These are phyloP conservation scores for Daptonema setosum DNA, from an alignment of 2,888 invertebrate genomes.

Conservation along the genomic window DNA sequence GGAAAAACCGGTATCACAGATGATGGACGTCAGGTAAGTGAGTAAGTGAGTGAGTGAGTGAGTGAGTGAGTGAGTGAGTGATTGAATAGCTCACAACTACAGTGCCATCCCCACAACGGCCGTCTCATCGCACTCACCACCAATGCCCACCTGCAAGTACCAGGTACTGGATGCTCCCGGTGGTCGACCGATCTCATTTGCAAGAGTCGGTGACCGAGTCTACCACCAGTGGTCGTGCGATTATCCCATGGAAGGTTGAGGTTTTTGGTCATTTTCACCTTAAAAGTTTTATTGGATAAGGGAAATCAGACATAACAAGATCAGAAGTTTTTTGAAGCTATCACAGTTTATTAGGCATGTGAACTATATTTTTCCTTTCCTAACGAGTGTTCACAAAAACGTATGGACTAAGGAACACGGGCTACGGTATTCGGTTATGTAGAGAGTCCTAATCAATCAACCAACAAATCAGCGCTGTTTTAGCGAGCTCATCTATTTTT, in stretches of 20 bases:
- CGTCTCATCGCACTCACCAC: neutral
- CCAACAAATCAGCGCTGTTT: too few relatives aligned
- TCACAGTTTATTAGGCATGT: too few relatives aligned
- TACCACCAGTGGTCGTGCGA: constrained; percentile 6
- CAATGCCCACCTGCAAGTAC: constrained; percentile 6
- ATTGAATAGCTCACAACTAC: neutral
- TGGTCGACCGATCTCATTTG: neutral
- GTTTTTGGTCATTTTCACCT: neutral
- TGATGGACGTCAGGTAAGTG: constrained; percentile 5
- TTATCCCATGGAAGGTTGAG: neutral
- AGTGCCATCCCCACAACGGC: neutral
- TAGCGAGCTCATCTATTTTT: too few relatives aligned
- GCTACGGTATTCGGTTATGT: too few relatives aligned
- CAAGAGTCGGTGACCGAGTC: constrained; percentile 4
- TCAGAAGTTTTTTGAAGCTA: neutral
- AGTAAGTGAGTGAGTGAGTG: too few relatives aligned
- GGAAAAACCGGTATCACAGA: constrained; percentile 4
- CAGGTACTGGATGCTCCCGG: constrained; percentile 4
- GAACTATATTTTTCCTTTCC: too few relatives aligned
- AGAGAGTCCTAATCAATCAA: too few relatives aligned
- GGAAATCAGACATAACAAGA: neutral
- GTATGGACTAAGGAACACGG: too few relatives aligned
- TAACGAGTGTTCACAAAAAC: too few relatives aligned
- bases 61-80: neutral
- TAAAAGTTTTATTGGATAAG: neutral